These are phyloP conservation scores for Bugula neritina DNA, from an alignment of 2,888 invertebrate species.

Conservation along the genomic window DNA sequence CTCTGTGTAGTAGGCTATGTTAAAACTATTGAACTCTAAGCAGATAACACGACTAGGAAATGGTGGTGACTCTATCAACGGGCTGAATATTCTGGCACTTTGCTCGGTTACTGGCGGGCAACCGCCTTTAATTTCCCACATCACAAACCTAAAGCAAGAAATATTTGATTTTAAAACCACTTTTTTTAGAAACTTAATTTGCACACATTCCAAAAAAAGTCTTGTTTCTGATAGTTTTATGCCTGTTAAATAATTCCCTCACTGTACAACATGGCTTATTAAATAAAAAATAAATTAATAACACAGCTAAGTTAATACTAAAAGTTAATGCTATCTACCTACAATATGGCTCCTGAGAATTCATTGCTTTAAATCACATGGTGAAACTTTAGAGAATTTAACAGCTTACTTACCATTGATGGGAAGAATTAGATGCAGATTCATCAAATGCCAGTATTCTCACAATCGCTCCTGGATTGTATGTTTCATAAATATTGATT, in stretches of 20 bases:
- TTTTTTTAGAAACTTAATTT: too few species aligned
- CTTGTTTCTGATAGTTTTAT: too few species aligned
- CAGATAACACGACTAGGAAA: conserved; percentile 63
- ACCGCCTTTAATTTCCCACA: conserved; percentile 49
- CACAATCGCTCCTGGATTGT: conserved; percentile 51
- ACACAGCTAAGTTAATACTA: too few species aligned
- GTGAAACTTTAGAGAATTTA: too few species aligned
- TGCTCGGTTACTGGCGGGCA: conserved; percentile 62
- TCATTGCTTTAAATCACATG: too few species aligned
- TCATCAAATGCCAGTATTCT: conserved; percentile 33
- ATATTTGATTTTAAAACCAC: too few species aligned
- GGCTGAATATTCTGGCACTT: conserved; percentile 70
- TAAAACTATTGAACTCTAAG: conserved; percentile 77
- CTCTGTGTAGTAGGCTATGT: conserved; percentile 77
- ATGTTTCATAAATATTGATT: conserved; percentile 49
- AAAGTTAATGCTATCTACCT: too few species aligned
- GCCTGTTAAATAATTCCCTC: too few species aligned
- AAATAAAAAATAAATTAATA: too few species aligned
- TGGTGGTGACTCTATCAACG: conserved; percentile 62
- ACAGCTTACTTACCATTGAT: not conserved
- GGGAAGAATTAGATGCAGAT: not conserved
- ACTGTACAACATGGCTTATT: too few species aligned
- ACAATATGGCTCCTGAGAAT: too few species aligned
- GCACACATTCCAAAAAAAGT: too few species aligned
- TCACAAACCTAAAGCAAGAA: conserved; percentile 15